phyloP scores from a whole-genome alignment of 2,888 invertebrate species.

The Chironomus riparius region DNA sequence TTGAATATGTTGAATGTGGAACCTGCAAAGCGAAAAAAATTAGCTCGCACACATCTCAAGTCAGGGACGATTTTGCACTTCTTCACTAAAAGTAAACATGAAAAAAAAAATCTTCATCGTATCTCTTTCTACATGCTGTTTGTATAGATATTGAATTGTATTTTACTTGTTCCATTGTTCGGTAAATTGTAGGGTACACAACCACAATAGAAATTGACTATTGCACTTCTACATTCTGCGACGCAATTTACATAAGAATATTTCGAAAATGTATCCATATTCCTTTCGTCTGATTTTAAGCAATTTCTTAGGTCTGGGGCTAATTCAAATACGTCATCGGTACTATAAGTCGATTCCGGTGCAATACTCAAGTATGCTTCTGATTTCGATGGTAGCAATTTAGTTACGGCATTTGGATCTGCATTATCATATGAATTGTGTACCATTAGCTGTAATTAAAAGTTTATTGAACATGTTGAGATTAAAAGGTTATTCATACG shows the following conservation, averaged over 20 bases:
- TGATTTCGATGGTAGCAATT: constrained; percentile 48
- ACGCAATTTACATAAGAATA: constrained; percentile 61
- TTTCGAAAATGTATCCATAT: constrained; percentile 37
- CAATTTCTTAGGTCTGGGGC: constrained; percentile 47
- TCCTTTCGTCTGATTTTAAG: constrained; percentile 49
- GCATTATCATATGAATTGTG: constrained; percentile 58
- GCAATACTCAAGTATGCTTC: constrained; percentile 54
- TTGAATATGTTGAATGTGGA: constrained; percentile 45
- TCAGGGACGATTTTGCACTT: constrained; percentile 30
- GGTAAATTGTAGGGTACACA: constrained; percentile 53
- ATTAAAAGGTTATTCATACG: no score
- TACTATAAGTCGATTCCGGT: constrained; percentile 37
- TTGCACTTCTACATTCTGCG: constrained; percentile 47
- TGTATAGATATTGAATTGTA: not conserved
- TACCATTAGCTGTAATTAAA: constrained; percentile 46
- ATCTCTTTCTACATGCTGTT: not conserved
- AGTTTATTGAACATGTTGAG: not conserved
- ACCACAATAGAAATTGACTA: constrained; percentile 45
- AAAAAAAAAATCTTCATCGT: not conserved
- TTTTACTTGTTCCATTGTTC: constrained; percentile 37
- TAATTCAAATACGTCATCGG: constrained; percentile 44
- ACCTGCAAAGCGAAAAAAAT: constrained; percentile 28
- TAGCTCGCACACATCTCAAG: constrained; percentile 35
- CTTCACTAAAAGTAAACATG: constrained; percentile 30
- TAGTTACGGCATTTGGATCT: constrained; percentile 51